Base-by-base conservation (phyloP, 2,888 invertebrate genomes). In the Acrobasis suavella region DNA sequence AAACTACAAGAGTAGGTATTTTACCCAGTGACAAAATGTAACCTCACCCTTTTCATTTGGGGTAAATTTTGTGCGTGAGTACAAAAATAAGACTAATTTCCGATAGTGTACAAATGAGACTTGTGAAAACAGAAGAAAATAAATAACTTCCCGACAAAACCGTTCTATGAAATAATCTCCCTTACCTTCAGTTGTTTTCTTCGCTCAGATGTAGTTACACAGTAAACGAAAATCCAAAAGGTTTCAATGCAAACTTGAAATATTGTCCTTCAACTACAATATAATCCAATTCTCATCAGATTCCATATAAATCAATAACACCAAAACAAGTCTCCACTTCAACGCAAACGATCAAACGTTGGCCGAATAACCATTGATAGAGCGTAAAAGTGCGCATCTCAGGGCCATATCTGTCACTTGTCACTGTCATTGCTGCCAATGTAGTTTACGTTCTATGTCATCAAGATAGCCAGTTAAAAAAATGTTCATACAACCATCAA, bases 291-390 rank as follows among this genome's bases (percentile, higher is more conserved):
- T 62, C 50, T 50, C 68, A 62, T 69, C 67, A 68, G 46, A 72
- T 72, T 74, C 64, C 65, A 32, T 63, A 58, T 67, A 72, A 66
- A 80, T 82, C 81, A 77, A 82, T 82, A 82, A 52, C 74, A 80
- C 75, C 77, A 79, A 79, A 79, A 77, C 73, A 75, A 76, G 68
- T 72, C 69, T 74, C 70, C 69, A 74, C 32, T 32, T 32, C 7
- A 32, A 32, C 8, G 32, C 32, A 32, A 32, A 32, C 74, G 72
- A 76, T 66, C 67, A 69, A 72, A 66, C 72, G 72, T 70, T 71
- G 71, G 59, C 64, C 46, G 46, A 12, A 1, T 14, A 12, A n/a
- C 12, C 6, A 0, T 14, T 1, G 12, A 12, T 42, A 42, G 42
- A 42, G n/a, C n/a, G 46, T 46, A 46, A 46, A 46, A 9, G n/a